phyloP scores from a whole-genome alignment of 2,888 invertebrate genomes.

The Hedya salicella region DNA sequence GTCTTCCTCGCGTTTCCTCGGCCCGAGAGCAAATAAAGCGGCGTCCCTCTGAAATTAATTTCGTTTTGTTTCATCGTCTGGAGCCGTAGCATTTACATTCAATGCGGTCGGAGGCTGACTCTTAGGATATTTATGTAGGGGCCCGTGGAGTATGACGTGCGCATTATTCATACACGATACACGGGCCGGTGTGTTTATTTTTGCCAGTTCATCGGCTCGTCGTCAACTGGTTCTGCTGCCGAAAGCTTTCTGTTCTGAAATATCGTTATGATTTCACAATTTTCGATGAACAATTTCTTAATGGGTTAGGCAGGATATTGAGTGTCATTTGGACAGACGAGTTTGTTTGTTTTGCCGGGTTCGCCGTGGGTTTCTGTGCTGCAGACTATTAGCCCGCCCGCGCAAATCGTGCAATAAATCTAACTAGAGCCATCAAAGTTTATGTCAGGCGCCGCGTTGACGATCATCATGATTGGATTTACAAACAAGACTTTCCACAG shows the following conservation, averaged over 20 bases:
- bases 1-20: slow-evolving; percentile 72
- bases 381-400: slow-evolving; percentile 48
- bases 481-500: slow-evolving; percentile 64
- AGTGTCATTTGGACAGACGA: neutral
- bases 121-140: slow-evolving; percentile 82
- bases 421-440: slow-evolving; percentile 71
- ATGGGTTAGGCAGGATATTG: slow-evolving; percentile 2
- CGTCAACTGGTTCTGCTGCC: slow-evolving; percentile 51
- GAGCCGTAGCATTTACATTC: slow-evolving; percentile 82
- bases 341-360: neutral
- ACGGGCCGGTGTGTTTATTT: slow-evolving; percentile 78
- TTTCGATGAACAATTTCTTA: slow-evolving; percentile 13
- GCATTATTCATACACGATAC: slow-evolving; percentile 82
- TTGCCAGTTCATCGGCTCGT: slow-evolving; percentile 77
- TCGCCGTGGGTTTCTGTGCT: slow-evolving; percentile 47
- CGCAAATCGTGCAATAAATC: slow-evolving; percentile 53
- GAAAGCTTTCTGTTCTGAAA: slow-evolving; percentile 42
- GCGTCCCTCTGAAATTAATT: slow-evolving; percentile 82
- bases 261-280: slow-evolving; percentile 41
- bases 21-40: slow-evolving; percentile 75
- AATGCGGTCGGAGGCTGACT: slow-evolving; percentile 82
- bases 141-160: slow-evolving; percentile 78
- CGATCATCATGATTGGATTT: slow-evolving; percentile 69
- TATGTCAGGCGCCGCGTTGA: slow-evolving; percentile 73
- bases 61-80: slow-evolving; percentile 83